Percentiles rank a stretch among this genome's conserved stretches.
phyloP scores from a whole-genome alignment of 2,113 vertebrate genomes.

The Sinosuthora webbiana region DNA sequence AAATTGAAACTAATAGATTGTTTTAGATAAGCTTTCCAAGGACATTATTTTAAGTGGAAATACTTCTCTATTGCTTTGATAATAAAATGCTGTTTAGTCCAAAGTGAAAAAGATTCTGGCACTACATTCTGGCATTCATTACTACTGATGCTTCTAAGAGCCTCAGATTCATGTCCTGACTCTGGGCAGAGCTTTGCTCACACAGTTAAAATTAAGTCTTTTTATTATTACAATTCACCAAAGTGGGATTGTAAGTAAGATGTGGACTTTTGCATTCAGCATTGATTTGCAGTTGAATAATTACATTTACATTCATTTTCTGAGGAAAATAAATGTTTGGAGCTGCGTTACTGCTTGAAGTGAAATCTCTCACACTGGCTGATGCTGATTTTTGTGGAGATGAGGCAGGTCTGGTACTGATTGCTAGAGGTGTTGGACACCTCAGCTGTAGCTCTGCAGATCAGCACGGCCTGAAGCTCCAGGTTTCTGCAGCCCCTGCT shows the following conservation, averaged over 20 bases:
- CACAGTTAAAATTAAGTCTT: neutral
- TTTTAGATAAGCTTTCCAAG: neutral
- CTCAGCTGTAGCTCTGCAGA: neutral
- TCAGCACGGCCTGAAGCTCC: neutral
- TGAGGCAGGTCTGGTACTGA: neutral
- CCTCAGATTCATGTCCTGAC: neutral
- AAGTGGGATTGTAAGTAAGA: neutral
- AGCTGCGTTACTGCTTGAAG: neutral
- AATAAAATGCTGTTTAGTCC: neutral
- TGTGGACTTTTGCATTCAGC: neutral
- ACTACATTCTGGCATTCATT: too few relatives aligned
- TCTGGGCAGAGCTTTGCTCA: neutral
- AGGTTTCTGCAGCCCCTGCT: neutral
- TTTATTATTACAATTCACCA: neutral
- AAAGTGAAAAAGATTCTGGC: neutral
- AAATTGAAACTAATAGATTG: neutral
- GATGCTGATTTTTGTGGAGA: neutral
- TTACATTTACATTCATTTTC: neutral
- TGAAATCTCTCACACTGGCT: neutral
- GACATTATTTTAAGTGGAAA: neutral
- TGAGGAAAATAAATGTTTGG: neutral
- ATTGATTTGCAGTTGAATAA: neutral
- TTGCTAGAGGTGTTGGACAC: neutral
- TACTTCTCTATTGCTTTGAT: neutral
- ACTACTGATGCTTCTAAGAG: neutral